These are phyloP conservation scores for Lutjanus erythropterus DNA, from an alignment of 2,113 vertebrate species.

Conservation along the genomic window DNA sequence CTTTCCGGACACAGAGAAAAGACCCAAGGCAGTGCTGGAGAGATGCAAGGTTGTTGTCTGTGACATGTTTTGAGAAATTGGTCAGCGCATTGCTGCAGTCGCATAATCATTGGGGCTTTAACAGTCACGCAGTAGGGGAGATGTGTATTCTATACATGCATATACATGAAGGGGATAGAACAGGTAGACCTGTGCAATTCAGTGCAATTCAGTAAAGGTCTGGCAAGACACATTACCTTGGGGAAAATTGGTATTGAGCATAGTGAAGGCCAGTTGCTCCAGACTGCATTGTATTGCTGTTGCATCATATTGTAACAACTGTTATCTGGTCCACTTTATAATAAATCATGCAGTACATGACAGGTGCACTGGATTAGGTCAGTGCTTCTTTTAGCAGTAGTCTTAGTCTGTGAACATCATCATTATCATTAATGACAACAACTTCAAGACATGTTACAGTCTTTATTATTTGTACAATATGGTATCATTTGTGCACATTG, in stretches of 20 bases:
- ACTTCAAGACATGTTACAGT: too few species aligned
- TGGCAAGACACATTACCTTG: background rate
- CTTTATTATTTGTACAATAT: too few species aligned
- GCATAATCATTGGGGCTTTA: background rate
- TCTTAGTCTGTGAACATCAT: background rate
- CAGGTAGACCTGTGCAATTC: background rate
- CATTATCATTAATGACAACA: too few species aligned
- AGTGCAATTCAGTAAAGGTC: background rate
- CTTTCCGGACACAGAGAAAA: slow-evolving; percentile 24
- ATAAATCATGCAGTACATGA: background rate
- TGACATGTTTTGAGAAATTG: slow-evolving; percentile 34
- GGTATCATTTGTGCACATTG: too few species aligned
- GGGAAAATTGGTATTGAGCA: too few species aligned
- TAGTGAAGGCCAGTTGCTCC: background rate
- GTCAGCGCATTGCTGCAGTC: background rate
- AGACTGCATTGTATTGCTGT: background rate
- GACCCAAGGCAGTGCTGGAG: slow-evolving; percentile 25
- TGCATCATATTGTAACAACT: background rate
- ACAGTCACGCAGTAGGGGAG: background rate
- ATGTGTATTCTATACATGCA: too few species aligned
- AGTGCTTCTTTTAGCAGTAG: background rate
- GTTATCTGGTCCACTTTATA: background rate
- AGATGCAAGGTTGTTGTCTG: slow-evolving; percentile 18
- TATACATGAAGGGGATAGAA: background rate
- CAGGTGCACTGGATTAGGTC: background rate